phyloP scores from a whole-genome alignment of 1,140 invertebrate genomes.

The Drosophila orosa region DNA sequence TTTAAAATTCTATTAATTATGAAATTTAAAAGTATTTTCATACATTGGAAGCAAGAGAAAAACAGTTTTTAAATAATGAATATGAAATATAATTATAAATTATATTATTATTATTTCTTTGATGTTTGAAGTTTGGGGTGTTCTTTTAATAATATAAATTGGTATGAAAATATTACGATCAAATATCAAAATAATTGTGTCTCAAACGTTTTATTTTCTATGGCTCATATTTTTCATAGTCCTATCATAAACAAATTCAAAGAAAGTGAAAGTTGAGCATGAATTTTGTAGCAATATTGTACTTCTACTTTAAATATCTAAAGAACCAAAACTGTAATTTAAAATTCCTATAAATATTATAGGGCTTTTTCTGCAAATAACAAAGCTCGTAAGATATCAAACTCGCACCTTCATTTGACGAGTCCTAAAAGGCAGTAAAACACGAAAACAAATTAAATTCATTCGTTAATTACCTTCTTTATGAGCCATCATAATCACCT shows the following conservation, averaged over 20 bases:
- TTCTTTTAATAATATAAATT: no score
- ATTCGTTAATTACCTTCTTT: slow-evolving; percentile 34
- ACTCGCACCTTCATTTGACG: not conserved
- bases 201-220: not conserved
- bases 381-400: not conserved
- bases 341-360: not conserved
- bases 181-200: not conserved
- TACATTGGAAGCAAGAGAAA: no score
- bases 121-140: no score
- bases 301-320: not conserved
- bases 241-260: no score
- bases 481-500: slow-evolving; percentile 33
- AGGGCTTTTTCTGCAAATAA: not conserved
- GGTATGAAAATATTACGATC: not conserved
- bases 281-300: not conserved
- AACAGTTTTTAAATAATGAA: no score
- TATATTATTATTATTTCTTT: no score
- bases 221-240: not conserved
- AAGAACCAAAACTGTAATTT: not conserved
- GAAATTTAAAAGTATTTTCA: no score
- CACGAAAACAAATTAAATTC: slow-evolving; percentile 26
- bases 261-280: not conserved
- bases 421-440: slow-evolving; percentile 2
- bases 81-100: no score
- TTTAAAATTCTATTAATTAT: no score